Evolutionary conservation across 2,888 invertebrate genomes (phyloP), one percentile per base, ranked within the genome.

Genomic region (Ecliptopera silaceata): DNA sequence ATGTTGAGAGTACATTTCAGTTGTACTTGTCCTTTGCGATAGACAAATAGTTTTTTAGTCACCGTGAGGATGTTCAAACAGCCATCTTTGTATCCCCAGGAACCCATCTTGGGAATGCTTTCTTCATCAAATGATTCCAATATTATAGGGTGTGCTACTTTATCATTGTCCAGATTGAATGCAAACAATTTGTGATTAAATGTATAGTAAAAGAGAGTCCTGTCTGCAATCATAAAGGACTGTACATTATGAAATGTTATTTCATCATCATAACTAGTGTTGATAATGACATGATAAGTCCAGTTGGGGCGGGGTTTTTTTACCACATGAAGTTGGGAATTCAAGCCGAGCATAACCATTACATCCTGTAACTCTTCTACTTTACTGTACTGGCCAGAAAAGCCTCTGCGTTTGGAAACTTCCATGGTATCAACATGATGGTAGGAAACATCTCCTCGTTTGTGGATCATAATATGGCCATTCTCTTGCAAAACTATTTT

Each of bases 391-490:
- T 77, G 71, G 0, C 88, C 88, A 0, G 51, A 38, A 0, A 85
- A 72, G 0, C 66, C 43, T 0, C 66, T 57, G 0, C 74, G 71
- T 12, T 70, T 71, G 0, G 72, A 61, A 1, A 36, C 51, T 1
- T 77, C 64, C 0, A 85, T 44, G 0, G 82, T 82, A 0, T 77
- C 65, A 0, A 79, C 52, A 34, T 89, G 72, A 43, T 86, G 87
- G 39, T 85, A 88, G 0, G 68, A 66, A 1, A 90, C 79, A 0
- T 64, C 69, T 0, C 34, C 10, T 12, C 52, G 34, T 32, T 56
- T 60, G 10, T 84, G 87, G 0, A 89, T 80, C 0, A 79, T 82
- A 3, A 89, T 58, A 0, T 72, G 38, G 0, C 86, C 86, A 6
- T 81, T 65, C 0, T 59, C 58, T 0, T 88, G 70, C 0, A 86